Evolutionary conservation across 2,888 invertebrate species (phyloP).

Genomic region (Drosophila putrida): DNA sequence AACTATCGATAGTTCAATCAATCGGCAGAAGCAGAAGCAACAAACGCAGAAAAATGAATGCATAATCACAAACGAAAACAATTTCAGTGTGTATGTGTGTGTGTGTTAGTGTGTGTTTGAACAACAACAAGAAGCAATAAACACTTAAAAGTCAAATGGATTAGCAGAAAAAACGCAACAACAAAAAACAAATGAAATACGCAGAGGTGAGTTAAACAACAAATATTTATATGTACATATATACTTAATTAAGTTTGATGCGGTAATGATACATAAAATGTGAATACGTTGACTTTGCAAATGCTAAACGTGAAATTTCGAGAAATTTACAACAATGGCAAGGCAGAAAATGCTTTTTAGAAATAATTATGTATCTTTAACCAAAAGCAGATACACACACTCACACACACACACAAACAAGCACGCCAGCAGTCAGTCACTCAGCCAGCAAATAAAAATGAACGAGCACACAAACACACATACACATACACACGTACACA

Average conservation of each 20-base stretch:
- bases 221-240: slow-evolving; percentile 20
- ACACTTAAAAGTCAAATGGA: slow-evolving; percentile 43
- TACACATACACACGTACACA: slow-evolving; percentile 25
- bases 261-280: slow-evolving; percentile 46
- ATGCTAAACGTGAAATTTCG: slow-evolving; percentile 77
- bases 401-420: slow-evolving; percentile 26
- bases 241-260: slow-evolving; percentile 45
- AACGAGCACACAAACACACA: slow-evolving; percentile 45
- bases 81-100: slow-evolving; percentile 4
- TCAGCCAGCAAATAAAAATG: slow-evolving; percentile 65
- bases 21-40: slow-evolving; percentile 12
- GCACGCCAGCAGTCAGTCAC: slow-evolving; percentile 52
- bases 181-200: neutral
- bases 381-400: slow-evolving; percentile 71
- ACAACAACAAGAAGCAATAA: slow-evolving; percentile 24
- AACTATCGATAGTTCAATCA: slow-evolving; percentile 65
- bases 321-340: slow-evolving; percentile 83
- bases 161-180: slow-evolving; percentile 44
- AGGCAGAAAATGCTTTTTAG: slow-evolving; percentile 85
- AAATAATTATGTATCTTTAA: slow-evolving; percentile 84
- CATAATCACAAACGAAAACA: slow-evolving; percentile 41
- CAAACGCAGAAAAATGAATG: slow-evolving; percentile 14
- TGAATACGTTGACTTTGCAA: slow-evolving; percentile 32
- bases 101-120: neutral
- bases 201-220: slow-evolving; percentile 42